phyloP scores from a whole-genome alignment of 2,113 vertebrate species.

The Electrona antarctica region DNA sequence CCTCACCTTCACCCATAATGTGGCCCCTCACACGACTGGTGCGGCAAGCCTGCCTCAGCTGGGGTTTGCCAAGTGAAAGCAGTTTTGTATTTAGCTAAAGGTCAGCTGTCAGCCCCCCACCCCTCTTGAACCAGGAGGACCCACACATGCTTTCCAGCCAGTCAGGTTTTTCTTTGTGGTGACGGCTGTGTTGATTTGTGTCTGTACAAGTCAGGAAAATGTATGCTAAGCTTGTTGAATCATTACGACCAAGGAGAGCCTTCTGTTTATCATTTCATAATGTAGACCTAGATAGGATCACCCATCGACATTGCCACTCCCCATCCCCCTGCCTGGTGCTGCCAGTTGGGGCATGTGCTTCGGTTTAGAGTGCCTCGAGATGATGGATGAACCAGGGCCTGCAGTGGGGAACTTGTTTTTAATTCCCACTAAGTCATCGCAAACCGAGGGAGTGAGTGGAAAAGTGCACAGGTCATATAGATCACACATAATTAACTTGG shows the following conservation, averaged over 20 bases:
- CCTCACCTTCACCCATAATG: constrained; percentile 51
- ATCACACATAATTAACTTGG: background rate
- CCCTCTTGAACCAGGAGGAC: constrained; percentile 10
- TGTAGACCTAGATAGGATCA: constrained; percentile 10
- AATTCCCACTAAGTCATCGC: background rate
- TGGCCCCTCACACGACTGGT: constrained; percentile 36
- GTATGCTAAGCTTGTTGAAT: constrained; percentile 7
- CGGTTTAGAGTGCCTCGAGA: constrained; percentile 9
- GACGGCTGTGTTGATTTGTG: background rate
- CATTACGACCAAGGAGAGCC: background rate
- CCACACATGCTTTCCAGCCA: constrained; percentile 37
- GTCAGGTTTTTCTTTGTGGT: constrained; percentile 38
- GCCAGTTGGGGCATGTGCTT: constrained; percentile 20
- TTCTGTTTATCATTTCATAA: constrained; percentile 33
- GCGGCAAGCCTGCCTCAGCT: constrained; percentile 32
- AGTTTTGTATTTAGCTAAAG: constrained; percentile 64
- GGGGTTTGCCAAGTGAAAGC: constrained; percentile 52
- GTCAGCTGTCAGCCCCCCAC: constrained; percentile 59
- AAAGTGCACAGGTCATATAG: constrained; percentile 1
- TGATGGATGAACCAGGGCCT: constrained; percentile 14
- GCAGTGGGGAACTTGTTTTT: background rate
- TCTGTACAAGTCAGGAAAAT: background rate
- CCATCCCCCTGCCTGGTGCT: constrained; percentile 1
- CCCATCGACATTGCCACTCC: background rate
- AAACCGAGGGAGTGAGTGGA: background rate